Conservation (phyloP, 2,113 vertebrate genomes). For the Capra hircus region DNA sequence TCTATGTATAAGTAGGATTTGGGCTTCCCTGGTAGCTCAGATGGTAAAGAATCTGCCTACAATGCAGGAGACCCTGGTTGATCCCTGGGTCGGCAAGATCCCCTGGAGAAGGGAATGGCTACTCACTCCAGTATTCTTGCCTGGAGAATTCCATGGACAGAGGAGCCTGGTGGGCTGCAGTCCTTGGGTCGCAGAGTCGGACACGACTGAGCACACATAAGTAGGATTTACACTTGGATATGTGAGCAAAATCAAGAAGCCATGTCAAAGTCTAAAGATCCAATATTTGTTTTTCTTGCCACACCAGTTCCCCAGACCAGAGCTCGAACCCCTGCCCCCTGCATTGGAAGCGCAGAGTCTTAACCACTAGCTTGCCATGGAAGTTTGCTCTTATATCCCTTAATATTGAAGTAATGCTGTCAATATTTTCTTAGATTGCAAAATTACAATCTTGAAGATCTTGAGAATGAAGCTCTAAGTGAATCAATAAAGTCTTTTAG, state of each 20-base stretch:
- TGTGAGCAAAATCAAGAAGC: neutral
- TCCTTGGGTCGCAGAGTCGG: accelerated
- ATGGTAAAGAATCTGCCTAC: neutral
- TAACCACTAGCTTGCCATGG: neutral
- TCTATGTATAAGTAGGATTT: neutral
- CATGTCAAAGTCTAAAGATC: neutral
- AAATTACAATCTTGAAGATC: neutral
- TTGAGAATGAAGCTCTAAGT: neutral
- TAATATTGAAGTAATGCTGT: neutral
- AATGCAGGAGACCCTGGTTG: neutral
- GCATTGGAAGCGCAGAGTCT: neutral
- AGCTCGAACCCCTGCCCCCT: neutral
- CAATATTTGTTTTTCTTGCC: neutral
- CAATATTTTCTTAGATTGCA: neutral
- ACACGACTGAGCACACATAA: neutral
- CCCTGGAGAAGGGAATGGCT: neutral
- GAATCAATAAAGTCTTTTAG: neutral
- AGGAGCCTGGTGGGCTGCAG: neutral
- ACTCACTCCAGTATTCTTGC: neutral
- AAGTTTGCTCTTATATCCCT: neutral
- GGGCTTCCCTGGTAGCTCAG: neutral
- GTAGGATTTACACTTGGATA: neutral
- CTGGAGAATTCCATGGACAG: neutral
- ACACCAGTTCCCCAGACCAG: neutral
- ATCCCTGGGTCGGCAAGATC: neutral